These are phyloP conservation scores for Serilophus lunatus DNA, from an alignment of 2,113 vertebrate genomes.

Conservation along the genomic window DNA sequence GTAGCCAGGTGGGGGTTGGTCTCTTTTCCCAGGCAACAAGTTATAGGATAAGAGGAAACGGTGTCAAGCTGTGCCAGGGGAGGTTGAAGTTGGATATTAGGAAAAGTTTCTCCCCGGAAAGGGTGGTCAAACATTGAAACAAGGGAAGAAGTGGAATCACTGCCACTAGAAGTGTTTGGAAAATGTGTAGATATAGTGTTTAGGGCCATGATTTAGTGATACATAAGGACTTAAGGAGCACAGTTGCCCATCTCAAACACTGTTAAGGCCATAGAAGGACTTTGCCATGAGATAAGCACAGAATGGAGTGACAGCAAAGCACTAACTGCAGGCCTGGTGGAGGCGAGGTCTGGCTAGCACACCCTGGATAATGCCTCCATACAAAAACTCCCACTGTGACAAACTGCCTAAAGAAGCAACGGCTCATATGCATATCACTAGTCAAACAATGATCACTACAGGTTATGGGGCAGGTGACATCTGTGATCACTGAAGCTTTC, in stretches of 20 bases:
- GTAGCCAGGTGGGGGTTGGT: rapidly evolving
- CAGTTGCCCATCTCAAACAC: background rate
- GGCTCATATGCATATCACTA: background rate
- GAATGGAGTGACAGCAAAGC: background rate
- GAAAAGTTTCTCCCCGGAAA: background rate
- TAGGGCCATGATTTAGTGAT: background rate
- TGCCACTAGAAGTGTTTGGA: rapidly evolving
- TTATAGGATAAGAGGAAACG: background rate
- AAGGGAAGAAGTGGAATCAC: background rate
- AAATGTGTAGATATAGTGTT: background rate
- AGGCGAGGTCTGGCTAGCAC: background rate
- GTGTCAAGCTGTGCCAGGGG: background rate
- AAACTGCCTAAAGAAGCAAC: background rate
- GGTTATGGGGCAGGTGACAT: background rate
- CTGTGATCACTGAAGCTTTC: background rate
- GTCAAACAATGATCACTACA: background rate
- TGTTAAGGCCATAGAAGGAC: background rate
- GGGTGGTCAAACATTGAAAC: background rate
- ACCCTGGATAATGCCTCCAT: background rate
- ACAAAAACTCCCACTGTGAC: background rate
- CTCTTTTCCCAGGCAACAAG: background rate
- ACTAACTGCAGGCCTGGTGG: background rate
- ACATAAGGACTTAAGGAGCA: background rate
- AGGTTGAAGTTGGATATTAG: background rate
- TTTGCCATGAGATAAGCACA: background rate